phyloP scores from a whole-genome alignment of 1,140 invertebrate genomes.

The Galendromus occidentalis region DNA sequence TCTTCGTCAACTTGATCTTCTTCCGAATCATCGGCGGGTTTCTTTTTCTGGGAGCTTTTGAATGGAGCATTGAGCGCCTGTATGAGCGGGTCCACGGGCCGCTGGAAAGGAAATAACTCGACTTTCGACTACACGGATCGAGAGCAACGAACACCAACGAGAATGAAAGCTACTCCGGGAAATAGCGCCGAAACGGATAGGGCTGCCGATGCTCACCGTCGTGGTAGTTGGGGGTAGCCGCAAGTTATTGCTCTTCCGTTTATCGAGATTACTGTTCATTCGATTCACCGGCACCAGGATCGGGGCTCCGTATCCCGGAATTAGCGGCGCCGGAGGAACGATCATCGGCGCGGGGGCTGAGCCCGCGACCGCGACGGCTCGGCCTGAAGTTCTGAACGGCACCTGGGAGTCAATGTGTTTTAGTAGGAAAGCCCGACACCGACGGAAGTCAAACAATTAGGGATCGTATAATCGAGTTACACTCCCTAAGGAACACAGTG shows the following conservation, averaged over 20 bases:
- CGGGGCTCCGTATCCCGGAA: neutral
- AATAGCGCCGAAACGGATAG: neutral
- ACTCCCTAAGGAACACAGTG: too few relatives aligned
- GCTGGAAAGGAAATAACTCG: neutral
- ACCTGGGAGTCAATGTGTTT: neutral
- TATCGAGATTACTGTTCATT: neutral
- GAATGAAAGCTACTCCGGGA: neutral
- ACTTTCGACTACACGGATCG: neutral
- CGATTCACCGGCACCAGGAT: neutral
- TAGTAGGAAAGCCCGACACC: too few relatives aligned
- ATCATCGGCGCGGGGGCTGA: neutral
- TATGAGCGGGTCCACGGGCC: neutral
- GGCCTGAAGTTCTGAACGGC: slow-evolving; percentile 10
- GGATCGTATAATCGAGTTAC: too few relatives aligned
- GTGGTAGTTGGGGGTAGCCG: neutral
- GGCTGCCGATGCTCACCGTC: too few relatives aligned
- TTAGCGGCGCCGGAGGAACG: neutral
- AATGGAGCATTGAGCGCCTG: neutral
- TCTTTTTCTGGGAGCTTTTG: neutral
- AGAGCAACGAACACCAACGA: neutral
- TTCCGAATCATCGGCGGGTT: neutral
- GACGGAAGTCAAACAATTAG: too few relatives aligned
- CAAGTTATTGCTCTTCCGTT: neutral
- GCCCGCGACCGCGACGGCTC: neutral
- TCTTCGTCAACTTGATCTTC: neutral